Conservation (phyloP, 1,140 invertebrate species). For the Drosophila nannoptera region DNA sequence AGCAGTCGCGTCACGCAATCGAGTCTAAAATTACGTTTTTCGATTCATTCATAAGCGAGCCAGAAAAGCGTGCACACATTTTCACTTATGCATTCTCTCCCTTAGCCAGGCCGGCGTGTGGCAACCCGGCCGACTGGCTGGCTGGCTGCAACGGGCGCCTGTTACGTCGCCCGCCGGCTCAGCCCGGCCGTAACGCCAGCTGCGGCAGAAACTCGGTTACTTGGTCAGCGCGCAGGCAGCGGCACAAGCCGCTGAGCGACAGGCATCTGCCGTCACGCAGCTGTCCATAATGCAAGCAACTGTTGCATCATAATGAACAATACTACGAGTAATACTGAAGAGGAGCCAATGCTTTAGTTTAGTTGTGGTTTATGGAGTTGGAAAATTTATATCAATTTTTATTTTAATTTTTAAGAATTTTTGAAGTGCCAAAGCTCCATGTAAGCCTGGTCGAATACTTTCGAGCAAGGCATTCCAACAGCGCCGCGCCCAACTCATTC, state of each 20-base stretch:
- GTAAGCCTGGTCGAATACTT: too few species aligned
- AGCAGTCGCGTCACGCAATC: slow-evolving; percentile 70
- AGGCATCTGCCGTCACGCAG: slow-evolving; percentile 32
- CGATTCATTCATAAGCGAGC: slow-evolving; percentile 49
- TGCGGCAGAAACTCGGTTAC: slow-evolving; percentile 68
- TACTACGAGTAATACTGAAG: slow-evolving; percentile 8
- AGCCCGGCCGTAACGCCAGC: slow-evolving; percentile 53
- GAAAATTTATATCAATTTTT: too few species aligned
- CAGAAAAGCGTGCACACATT: slow-evolving; percentile 70
- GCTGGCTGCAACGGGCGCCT: not conserved
- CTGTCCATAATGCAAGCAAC: slow-evolving; percentile 33
- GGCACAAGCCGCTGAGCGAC: slow-evolving; percentile 12
- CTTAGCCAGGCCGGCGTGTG: slow-evolving; percentile 43
- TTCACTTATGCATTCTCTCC: slow-evolving; percentile 53
- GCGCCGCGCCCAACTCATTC: not conserved
- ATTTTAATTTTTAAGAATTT: too few species aligned
- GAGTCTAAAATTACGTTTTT: slow-evolving; percentile 70
- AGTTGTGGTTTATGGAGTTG: too few species aligned
- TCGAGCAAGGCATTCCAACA: too few species aligned
- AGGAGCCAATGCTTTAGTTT: too few species aligned
- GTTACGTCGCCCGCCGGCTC: slow-evolving; percentile 28
- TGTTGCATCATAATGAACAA: slow-evolving; percentile 30
- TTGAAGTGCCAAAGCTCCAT: not conserved
- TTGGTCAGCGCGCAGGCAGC: slow-evolving; percentile 59
- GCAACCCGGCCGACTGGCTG: slow-evolving; percentile 54